Evolutionary conservation across 2,888 invertebrate species (phyloP), one percentile per base, ranked within the genome.

Genomic region (Caenorhabditis panamensis): DNA sequence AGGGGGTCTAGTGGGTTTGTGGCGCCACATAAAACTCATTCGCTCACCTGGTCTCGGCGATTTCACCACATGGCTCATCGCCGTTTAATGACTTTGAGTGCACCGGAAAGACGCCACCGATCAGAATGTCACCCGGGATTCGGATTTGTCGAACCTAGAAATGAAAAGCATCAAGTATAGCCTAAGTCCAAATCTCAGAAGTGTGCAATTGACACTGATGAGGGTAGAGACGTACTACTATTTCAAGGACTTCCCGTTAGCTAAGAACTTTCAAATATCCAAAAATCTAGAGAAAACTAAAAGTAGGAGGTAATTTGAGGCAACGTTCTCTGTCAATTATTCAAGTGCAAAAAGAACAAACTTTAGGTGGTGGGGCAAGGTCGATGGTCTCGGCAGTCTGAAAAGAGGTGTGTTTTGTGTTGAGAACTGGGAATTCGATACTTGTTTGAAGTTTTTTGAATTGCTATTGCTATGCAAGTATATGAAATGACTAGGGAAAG

Each of bases 51-150:
- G 89, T 91, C 76, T 91, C 91, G 47, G 86, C 87, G 37, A 91
- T 90, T 31, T 88, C 88, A 26, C 91, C 91, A 79, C 91, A 91
- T 53, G 89, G 89, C 41, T 84, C 87, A 44, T 87, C 89, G 5
- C 91, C 90, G 56, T 91, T 84, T 64, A 79, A 73, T 44, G 89
- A 87, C 85, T 92, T 92, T 79, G 93, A 93, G 86, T 94, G 93
- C 24, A 94, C 93, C 8, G 93, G 93, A 84, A 93, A 93, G 31
- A 93, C 91, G 0, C 93, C 93, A 0, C 93, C 93, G 36, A 93
- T 89, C 51, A 93, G 91, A 26, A 94, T 91, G 82, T 93, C 93
- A 1, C 93, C 93, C 20, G 84, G 78, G 20, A 89, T 86, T 24
- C 86, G 82, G 90, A 96, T 95, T 53, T 86, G 84, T 8, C 84